Percentiles rank a stretch among this genome's conserved stretches.
phyloP scores from a whole-genome alignment of 2,888 invertebrate species.

The Cantharis flavilabris region DNA sequence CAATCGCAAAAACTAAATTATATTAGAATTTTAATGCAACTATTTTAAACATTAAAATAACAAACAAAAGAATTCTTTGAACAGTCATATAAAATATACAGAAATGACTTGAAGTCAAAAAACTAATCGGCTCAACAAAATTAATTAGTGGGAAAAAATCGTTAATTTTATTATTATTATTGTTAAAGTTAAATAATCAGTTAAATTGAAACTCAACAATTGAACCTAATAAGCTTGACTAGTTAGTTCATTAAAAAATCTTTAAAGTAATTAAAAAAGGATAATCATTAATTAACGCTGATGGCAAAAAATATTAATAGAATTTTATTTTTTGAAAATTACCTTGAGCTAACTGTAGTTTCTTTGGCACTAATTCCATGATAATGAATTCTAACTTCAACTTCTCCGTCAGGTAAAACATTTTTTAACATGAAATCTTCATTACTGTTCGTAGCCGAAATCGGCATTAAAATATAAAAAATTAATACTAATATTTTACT shows the following conservation, averaged over 20 bases:
- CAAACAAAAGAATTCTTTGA: background rate
- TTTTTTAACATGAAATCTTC: constrained; percentile 70
- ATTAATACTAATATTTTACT: constrained; percentile 1
- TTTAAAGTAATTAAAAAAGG: background rate
- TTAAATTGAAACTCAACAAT: background rate
- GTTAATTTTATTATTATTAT: background rate
- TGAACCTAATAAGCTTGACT: background rate
- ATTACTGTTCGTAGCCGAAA: constrained; percentile 35
- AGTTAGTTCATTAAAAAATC: background rate
- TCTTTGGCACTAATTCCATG: constrained; percentile 70
- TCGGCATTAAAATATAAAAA: constrained; percentile 4
- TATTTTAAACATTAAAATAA: background rate
- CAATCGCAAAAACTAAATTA: background rate
- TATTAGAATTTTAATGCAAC: background rate
- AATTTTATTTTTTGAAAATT: constrained; percentile 41
- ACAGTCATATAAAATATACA: background rate
- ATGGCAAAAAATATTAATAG: background rate
- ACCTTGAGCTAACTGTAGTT: constrained; percentile 65
- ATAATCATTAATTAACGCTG: background rate
- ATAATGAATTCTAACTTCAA: constrained; percentile 67
- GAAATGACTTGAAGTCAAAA: background rate
- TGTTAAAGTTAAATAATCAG: background rate
- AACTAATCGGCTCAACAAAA: background rate
- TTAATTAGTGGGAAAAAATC: background rate
- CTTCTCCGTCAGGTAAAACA: constrained; percentile 70